These are phyloP conservation scores for Darwinula stevensoni DNA, from an alignment of 2,888 invertebrate genomes.

Conservation along the genomic window DNA sequence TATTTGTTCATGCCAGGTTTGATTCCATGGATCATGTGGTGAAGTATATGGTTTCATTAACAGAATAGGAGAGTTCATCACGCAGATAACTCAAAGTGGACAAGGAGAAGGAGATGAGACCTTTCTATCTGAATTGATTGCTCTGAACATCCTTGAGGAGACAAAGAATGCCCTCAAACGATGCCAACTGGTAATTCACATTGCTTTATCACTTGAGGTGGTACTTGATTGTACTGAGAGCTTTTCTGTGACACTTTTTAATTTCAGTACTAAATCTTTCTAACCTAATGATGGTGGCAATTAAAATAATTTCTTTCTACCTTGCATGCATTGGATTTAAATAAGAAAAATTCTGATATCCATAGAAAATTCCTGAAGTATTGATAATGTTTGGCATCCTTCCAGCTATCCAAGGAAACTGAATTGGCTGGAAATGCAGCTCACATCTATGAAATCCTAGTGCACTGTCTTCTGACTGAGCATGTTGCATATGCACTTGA, in stretches of 20 bases:
- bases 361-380: too few relatives aligned
- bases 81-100: constrained; percentile 44
- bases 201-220: background rate
- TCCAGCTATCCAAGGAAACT: constrained; percentile 38
- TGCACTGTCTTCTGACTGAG: constrained; percentile 56
- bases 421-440: constrained; percentile 47
- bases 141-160: constrained; percentile 63
- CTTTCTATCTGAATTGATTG: constrained; percentile 76
- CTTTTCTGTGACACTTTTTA: too few relatives aligned
- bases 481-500: constrained; percentile 93
- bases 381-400: too few relatives aligned
- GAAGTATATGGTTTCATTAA: constrained; percentile 49
- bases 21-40: too few relatives aligned
- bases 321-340: too few relatives aligned
- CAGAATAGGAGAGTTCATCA: background rate
- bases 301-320: too few relatives aligned
- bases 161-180: constrained; percentile 65
- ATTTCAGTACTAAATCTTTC: too few relatives aligned
- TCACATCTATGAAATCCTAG: constrained; percentile 48
- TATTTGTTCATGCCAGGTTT: constrained; percentile 6
- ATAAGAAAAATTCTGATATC: too few relatives aligned
- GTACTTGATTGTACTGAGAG: too few relatives aligned
- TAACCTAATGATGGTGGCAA: too few relatives aligned
- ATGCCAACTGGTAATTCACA: constrained; percentile 34
- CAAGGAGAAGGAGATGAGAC: constrained; percentile 90